These are phyloP conservation scores for Lycopodina hypogea DNA, from an alignment of 37 sponge, comb jelly and placozoan species.

Conservation along the genomic window DNA sequence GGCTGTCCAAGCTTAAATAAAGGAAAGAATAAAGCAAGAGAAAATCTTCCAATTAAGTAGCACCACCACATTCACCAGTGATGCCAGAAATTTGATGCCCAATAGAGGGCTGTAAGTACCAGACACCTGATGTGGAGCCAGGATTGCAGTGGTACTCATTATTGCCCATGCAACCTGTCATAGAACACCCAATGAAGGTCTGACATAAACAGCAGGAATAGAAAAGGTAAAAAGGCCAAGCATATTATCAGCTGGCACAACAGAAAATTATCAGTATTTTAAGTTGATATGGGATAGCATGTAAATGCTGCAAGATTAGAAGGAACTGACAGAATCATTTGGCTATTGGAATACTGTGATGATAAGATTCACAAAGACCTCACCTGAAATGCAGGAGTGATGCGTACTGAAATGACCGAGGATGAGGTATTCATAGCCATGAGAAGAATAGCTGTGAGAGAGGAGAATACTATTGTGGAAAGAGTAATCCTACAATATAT, in stretches of 20 bases:
- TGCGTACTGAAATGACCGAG: slow-evolving; percentile 15
- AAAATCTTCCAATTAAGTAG: slow-evolving; percentile 22
- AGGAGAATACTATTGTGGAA: slow-evolving; percentile 17
- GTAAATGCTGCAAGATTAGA: slow-evolving; percentile 22
- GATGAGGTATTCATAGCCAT: slow-evolving; percentile 35
- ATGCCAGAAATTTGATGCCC: slow-evolving; percentile 30
- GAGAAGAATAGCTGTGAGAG: slow-evolving; percentile 16
- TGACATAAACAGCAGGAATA: background rate
- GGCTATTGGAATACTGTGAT: slow-evolving; percentile 14
- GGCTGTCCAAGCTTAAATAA: background rate
- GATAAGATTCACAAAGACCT: slow-evolving; percentile 39
- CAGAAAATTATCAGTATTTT: slow-evolving; percentile 42
- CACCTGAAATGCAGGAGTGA: slow-evolving; percentile 36
- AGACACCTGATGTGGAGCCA: slow-evolving; percentile 14
- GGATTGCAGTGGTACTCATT: slow-evolving; percentile 24
- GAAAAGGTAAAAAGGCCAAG: slow-evolving; percentile 32
- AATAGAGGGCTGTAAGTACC: slow-evolving; percentile 30
- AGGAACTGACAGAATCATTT: slow-evolving; percentile 23
- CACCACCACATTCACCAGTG: slow-evolving; percentile 10
- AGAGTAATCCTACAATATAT: slow-evolving; percentile 38
- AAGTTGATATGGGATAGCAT: slow-evolving; percentile 34
- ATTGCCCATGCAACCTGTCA: slow-evolving; percentile 23
- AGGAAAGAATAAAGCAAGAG: background rate
- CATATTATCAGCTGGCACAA: slow-evolving; percentile 45
- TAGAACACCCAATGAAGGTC: no score